Evolutionary conservation across 2,113 vertebrate species (phyloP).

Genomic region (Ascaphus truei): DNA sequence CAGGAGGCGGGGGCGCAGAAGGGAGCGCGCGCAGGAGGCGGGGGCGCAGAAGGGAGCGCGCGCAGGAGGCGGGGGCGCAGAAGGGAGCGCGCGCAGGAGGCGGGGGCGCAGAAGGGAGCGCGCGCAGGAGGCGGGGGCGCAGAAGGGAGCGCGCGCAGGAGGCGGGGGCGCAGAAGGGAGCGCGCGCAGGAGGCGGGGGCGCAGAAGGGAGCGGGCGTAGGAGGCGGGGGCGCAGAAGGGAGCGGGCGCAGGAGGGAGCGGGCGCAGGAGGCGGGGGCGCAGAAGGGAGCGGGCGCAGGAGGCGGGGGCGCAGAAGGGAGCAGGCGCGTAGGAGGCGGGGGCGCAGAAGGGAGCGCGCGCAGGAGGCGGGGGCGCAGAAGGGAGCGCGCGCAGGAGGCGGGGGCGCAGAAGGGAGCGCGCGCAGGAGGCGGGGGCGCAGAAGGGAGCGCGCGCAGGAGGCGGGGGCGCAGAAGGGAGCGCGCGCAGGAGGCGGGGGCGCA

Average conservation of each 20-base stretch:
- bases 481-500: conserved; percentile 29
- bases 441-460: background rate
- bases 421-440: too few species aligned
- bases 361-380: conserved; percentile 26
- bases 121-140: background rate
- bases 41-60: conserved; percentile 8
- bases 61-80: conserved; percentile 29
- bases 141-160: background rate
- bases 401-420: too few species aligned
- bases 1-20: background rate
- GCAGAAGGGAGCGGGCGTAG: conserved; percentile 33
- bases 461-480: conserved; percentile 4
- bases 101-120: too few species aligned
- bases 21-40: background rate
- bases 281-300: conserved; percentile 29
- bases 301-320: conserved; percentile 11
- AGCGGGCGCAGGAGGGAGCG: background rate
- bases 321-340: too few species aligned
- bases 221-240: background rate
- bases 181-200: conserved; percentile 30
- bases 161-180: background rate
- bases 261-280: background rate
- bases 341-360: conserved; percentile 20
- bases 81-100: conserved; percentile 36
- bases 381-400: too few species aligned